Evolutionary conservation across 2,797 vertebrate genomes (phyloP).

Genomic region (Philypnodon macrostomus): DNA sequence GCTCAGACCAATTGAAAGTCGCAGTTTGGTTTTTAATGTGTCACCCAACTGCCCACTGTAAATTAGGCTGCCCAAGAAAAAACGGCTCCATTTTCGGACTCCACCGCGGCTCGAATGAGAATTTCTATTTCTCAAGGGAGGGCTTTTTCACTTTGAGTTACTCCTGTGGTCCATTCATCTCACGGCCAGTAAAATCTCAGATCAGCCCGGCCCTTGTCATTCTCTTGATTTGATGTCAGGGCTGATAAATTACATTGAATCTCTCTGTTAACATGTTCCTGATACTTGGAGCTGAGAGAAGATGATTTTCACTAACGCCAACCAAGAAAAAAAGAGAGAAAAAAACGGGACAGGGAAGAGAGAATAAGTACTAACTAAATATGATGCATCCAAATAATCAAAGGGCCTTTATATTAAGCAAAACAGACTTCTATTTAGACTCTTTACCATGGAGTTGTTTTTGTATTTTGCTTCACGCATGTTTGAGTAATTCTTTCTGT

Average conservation of each 20-base stretch:
- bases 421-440: too few relatives aligned
- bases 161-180: conserved; percentile 63
- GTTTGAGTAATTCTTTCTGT: too few relatives aligned
- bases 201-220: conserved; percentile 61
- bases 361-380: conserved; percentile 38
- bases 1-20: conserved; percentile 55
- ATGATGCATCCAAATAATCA: too few relatives aligned
- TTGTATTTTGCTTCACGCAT: too few relatives aligned
- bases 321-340: conserved; percentile 23
- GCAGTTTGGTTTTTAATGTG: conserved; percentile 62
- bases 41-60: conserved; percentile 60
- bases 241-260: conserved; percentile 63
- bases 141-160: conserved; percentile 74
- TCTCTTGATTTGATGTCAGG: conserved; percentile 65
- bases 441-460: too few relatives aligned
- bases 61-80: conserved; percentile 64
- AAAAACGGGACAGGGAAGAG: conserved; percentile 10
- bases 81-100: conserved; percentile 63
- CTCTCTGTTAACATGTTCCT: conserved; percentile 59
- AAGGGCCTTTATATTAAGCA: too few relatives aligned
- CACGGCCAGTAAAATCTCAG: conserved; percentile 58
- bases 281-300: conserved; percentile 28
- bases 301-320: too few relatives aligned
- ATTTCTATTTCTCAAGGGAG: conserved; percentile 61
- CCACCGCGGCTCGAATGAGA: conserved; percentile 47